A percentile compares a stretch with the other conserved stretches of the same genome.
Evolutionary conservation across 2,113 vertebrate genomes (phyloP).

Genomic region (Strix aluco): DNA sequence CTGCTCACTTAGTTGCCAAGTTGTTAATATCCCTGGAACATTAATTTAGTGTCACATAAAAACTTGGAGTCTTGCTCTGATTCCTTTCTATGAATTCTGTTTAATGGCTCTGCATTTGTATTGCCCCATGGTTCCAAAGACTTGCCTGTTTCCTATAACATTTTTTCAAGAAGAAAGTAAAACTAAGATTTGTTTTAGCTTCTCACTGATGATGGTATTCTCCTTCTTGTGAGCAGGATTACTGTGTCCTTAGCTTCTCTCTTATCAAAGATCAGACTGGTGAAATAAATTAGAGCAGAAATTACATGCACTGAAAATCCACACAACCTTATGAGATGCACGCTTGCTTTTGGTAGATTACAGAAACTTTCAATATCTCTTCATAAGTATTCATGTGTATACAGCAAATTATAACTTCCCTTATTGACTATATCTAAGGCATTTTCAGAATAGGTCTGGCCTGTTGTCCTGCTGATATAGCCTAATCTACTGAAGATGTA

Average conservation of each 20-base stretch:
- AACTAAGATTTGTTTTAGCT: background rate
- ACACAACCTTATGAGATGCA: background rate
- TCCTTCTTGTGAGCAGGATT: background rate
- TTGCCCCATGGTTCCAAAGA: background rate
- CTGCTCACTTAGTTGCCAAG: background rate
- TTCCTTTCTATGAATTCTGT: background rate
- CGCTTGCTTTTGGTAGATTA: background rate
- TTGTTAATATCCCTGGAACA: background rate
- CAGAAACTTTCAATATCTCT: background rate
- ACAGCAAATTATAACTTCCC: background rate
- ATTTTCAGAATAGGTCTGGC: background rate
- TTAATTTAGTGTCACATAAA: background rate
- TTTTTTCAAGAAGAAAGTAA: background rate
- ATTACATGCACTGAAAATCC: background rate
- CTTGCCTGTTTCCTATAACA: background rate
- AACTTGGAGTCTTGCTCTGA: background rate
- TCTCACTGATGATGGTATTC: background rate
- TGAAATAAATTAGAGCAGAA: background rate
- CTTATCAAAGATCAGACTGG: background rate
- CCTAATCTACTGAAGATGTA: background rate
- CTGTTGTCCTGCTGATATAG: background rate
- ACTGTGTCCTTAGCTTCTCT: background rate
- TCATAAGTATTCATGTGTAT: background rate
- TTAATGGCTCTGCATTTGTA: background rate
- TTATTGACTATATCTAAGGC: background rate